Conservation (phyloP, 2,113 vertebrate genomes). For the Probosciger aterrimus region DNA sequence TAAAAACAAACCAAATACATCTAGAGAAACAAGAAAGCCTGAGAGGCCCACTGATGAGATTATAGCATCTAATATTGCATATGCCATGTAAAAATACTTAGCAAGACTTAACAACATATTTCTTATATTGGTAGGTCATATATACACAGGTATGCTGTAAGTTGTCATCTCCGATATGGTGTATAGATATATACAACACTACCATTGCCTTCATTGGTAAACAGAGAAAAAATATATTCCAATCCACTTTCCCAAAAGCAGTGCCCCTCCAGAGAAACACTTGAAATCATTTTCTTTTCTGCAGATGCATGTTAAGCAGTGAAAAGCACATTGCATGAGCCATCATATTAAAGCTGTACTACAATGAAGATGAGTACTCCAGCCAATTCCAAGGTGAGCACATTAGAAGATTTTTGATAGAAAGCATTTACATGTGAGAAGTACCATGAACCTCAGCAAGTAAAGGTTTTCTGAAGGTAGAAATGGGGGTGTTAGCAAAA, state of each 20-base stretch:
- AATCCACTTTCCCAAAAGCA: background rate
- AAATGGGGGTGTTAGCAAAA: background rate
- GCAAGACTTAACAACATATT: background rate
- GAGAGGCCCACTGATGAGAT: background rate
- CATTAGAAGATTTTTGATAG: background rate
- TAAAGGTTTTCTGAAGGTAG: background rate
- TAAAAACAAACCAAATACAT: background rate
- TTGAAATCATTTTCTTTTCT: background rate
- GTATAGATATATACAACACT: background rate
- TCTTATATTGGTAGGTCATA: background rate
- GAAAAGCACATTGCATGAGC: background rate
- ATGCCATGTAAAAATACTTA: background rate
- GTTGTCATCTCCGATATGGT: rapidly evolving
- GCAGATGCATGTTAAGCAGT: background rate
- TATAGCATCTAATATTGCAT: background rate
- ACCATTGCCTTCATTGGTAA: background rate
- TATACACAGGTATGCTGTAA: background rate
- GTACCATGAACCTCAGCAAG: background rate
- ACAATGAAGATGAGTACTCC: background rate
- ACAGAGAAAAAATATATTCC: background rate
- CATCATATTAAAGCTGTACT: background rate
- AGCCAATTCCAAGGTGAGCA: background rate
- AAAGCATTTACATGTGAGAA: background rate
- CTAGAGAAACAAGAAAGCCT: background rate
- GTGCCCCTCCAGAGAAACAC: background rate